These are phyloP conservation scores for Zaprionus nigranus DNA, from an alignment of 1,140 invertebrate genomes.

Conservation along the genomic window DNA sequence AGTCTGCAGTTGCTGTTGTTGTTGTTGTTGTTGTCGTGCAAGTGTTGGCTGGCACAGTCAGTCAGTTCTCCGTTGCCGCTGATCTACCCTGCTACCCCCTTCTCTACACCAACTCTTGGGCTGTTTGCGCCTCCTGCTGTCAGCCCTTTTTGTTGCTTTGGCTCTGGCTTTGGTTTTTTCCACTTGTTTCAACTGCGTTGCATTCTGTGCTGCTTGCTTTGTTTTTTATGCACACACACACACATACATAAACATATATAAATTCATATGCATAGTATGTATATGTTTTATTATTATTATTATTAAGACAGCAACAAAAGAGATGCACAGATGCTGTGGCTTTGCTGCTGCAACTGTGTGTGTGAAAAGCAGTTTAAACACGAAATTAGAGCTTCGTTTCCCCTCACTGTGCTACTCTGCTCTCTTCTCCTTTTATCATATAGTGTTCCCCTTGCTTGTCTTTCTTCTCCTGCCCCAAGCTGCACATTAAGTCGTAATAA, in stretches of 20 bases:
- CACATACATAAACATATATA: conserved; percentile 20
- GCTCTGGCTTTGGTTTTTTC: conserved; percentile 47
- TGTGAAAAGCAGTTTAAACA: conserved; percentile 80
- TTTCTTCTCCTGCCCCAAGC: conserved; percentile 20
- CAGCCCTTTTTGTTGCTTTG: conserved; percentile 47
- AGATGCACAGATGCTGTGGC: conserved; percentile 37
- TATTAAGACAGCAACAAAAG: conserved; percentile 35
- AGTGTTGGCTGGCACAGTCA: conserved; percentile 42
- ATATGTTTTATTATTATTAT: conserved; percentile 47
- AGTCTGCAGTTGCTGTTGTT: conserved; percentile 29
- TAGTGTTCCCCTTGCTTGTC: not conserved
- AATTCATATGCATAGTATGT: conserved; percentile 5
- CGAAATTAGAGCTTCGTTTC: conserved; percentile 71
- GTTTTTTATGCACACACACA: conserved; percentile 11
- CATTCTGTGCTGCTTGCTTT: conserved; percentile 27
- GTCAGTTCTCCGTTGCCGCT: conserved; percentile 4
- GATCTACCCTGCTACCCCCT: not conserved
- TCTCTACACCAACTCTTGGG: not conserved
- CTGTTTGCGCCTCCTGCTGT: conserved; percentile 48
- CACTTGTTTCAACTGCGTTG: conserved; percentile 53
- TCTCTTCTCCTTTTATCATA: not conserved
- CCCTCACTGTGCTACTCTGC: not conserved
- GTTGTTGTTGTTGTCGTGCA: conserved; percentile 39
- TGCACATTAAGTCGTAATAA: conserved; percentile 79
- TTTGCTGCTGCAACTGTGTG: conserved; percentile 44